Percentiles rank a stretch among this genome's conserved stretches.
These are phyloP conservation scores for Gallinago solitaria DNA, from an alignment of 2,797 vertebrate genomes.

Conservation along the genomic window DNA sequence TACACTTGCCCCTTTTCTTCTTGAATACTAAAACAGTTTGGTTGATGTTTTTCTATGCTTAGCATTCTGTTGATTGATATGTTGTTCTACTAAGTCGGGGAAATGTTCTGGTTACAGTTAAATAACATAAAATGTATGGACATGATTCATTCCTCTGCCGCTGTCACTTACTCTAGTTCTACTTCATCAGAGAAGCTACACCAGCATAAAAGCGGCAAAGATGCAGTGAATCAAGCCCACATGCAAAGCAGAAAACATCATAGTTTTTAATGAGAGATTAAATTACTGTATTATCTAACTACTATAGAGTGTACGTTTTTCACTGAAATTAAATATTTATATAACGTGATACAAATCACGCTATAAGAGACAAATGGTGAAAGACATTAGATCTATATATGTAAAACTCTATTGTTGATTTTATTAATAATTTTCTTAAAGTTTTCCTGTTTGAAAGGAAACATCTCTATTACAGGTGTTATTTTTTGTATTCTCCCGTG, in stretches of 20 bases:
- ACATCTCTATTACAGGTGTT: background rate
- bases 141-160: background rate
- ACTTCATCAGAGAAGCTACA: background rate
- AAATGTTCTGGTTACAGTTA: background rate
- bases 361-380: background rate
- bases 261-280: background rate
- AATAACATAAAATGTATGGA: background rate
- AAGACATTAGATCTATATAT: background rate
- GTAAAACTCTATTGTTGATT: background rate
- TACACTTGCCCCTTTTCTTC: background rate
- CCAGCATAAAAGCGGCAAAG: background rate
- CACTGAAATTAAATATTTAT: background rate
- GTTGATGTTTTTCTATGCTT: background rate
- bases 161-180: background rate
- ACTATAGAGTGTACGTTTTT: background rate
- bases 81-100: background rate
- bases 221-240: background rate
- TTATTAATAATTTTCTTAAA: background rate
- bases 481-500: background rate
- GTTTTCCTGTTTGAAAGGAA: background rate
- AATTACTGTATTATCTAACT: background rate
- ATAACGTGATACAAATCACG: background rate
- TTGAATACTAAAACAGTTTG: background rate
- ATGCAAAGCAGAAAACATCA: background rate
- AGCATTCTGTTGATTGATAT: background rate